A percentile compares a stretch with the other conserved stretches of the same genome.
These are phyloP conservation scores for Toxostoma redivivum DNA, from an alignment of 2,113 vertebrate genomes.

Conservation along the genomic window DNA sequence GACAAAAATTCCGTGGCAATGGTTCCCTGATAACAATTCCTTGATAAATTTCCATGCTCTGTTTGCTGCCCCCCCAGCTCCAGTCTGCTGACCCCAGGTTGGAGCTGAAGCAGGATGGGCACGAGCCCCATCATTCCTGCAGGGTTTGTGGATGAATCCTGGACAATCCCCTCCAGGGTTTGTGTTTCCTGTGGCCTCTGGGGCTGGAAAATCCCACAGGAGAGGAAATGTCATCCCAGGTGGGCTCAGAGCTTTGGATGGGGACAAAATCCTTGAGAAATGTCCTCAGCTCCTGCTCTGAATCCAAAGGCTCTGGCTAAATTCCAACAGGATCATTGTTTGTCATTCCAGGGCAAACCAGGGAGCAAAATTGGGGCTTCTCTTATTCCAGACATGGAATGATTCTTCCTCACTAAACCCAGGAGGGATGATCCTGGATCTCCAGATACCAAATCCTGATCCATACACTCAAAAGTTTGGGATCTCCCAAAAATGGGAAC, in stretches of 20 bases:
- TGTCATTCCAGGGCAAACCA: not conserved
- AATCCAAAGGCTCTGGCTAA: not conserved
- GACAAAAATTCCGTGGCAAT: fast-evolving
- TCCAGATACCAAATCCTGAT: no score
- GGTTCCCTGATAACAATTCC: fast-evolving
- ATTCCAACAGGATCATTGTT: not conserved
- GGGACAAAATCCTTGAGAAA: not conserved
- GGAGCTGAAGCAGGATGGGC: not conserved
- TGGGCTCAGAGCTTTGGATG: not conserved
- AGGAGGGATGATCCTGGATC: not conserved
- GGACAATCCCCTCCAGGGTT: not conserved
- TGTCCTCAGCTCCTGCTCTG: not conserved
- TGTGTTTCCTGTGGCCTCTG: fast-evolving
- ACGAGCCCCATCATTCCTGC: not conserved
- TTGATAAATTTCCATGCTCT: fast-evolving
- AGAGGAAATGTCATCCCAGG: not conserved
- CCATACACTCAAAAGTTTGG: not conserved
- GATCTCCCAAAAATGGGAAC: not conserved
- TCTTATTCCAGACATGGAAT: not conserved
- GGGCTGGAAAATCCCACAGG: not conserved
- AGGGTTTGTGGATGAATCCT: not conserved
- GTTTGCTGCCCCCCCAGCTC: fast-evolving
- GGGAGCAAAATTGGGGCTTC: fast-evolving
- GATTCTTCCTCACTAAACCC: not conserved
- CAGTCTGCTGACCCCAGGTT: fast-evolving